Evolutionary conservation across 2,888 invertebrate species (phyloP), one percentile per base, ranked within the genome.

Genomic region (Actias luna): DNA sequence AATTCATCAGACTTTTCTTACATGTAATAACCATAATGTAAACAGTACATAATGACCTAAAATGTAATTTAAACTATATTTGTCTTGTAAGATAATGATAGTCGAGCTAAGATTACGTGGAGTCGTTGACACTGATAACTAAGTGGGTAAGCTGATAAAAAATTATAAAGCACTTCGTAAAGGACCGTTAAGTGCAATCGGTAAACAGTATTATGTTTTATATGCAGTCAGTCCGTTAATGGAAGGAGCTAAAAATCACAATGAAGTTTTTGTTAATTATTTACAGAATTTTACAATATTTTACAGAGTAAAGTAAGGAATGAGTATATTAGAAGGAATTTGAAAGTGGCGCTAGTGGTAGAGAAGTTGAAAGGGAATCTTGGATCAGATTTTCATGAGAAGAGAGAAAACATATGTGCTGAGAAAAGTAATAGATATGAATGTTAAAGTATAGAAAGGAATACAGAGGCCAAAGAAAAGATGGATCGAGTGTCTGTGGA

Each of bases 51-150:
- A 78, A 79, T 80, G 83, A 84, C 85, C 85, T 77, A 83, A 83
- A 84, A 83, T 76, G 67, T 78, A 79, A 80, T 82, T 80, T 76
- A 73, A 75, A 78, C 73, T 68, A 33, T 73, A 73, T 78, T 76
- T 79, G 70, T 72, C 71, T 67, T 74, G 71, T 71, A 71, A 78
- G 79, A 80, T 82, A 83, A 79, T 80, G 78, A 78, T 82, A 83
- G 75, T 74, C 55, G 73, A 69, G 65, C 67, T 67, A 68, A 83
- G 88, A 88, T 87, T 80, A 86, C 68, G 60, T 66, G 63, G 72
- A 79, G 86, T 84, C 86, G 82, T 85, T 85, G 88, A 87, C 87
- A 78, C 80, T 82, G 85, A 84, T 85, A 85, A 77, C 75, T 67
- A 76, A 74, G 75, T 77, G 73, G 79, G 78, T 79, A 74, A 71